These are phyloP conservation scores for Nasalis larvatus DNA, from an alignment of 2,113 vertebrate genomes.

Conservation along the genomic window DNA sequence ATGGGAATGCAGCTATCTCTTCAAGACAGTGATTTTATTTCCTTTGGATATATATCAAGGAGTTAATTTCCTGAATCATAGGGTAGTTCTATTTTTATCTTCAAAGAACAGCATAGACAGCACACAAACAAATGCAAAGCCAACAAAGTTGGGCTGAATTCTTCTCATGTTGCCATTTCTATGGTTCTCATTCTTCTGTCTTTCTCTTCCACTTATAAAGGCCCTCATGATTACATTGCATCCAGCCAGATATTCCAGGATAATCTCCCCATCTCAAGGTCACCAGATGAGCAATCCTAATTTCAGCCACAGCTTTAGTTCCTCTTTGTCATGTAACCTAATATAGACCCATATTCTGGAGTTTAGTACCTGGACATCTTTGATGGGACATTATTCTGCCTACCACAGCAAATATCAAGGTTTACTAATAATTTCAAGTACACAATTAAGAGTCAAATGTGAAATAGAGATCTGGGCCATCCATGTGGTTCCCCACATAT, in stretches of 20 bases:
- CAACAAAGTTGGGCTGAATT: neutral
- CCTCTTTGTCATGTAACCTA: neutral
- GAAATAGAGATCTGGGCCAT: neutral
- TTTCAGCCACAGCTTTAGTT: neutral
- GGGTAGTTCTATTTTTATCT: neutral
- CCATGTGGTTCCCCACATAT: neutral
- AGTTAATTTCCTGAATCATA: neutral
- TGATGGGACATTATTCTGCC: neutral
- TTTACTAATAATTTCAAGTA: neutral
- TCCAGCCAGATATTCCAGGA: neutral
- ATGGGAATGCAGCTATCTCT: neutral
- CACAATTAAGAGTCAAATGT: neutral
- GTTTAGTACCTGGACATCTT: neutral
- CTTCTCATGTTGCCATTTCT: neutral
- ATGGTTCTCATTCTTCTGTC: neutral
- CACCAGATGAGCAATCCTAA: neutral
- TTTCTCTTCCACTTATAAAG: neutral
- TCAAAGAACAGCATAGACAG: neutral
- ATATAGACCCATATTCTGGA: neutral
- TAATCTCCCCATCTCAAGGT: neutral
- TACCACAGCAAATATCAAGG: neutral
- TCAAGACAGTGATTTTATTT: neutral
- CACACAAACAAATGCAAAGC: neutral
- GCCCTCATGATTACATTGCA: too few relatives aligned
- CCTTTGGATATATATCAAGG: neutral